These are phyloP conservation scores for Danionella dracula DNA, from an alignment of 2,797 vertebrate genomes.

Conservation along the genomic window DNA sequence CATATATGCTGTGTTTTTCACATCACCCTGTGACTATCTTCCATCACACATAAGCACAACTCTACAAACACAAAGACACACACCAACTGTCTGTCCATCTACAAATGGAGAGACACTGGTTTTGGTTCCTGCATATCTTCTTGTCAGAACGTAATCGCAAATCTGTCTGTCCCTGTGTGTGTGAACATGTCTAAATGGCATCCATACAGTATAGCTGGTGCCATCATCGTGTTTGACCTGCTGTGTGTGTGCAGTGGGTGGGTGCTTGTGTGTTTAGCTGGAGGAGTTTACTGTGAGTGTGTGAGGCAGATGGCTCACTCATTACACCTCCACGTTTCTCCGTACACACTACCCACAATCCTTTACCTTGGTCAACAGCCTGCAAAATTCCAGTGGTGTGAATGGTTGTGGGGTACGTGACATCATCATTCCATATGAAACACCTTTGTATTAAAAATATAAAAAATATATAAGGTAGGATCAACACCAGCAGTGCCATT, in stretches of 20 bases:
- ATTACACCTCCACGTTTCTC: conserved; percentile 28
- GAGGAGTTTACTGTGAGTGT: conserved; percentile 27
- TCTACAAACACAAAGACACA: background rate
- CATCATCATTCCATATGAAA: conserved; percentile 11
- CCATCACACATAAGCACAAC: background rate
- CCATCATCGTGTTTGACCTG: background rate
- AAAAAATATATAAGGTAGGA: too few relatives aligned
- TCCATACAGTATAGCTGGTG: conserved; percentile 1
- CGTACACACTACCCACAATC: conserved; percentile 39
- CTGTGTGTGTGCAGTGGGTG: conserved; percentile 17
- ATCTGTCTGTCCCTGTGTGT: conserved; percentile 3
- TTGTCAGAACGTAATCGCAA: conserved; percentile 1
- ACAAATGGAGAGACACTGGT: background rate
- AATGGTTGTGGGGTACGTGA: conserved; percentile 16
- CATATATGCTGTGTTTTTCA: conserved; percentile 18
- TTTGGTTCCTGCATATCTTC: background rate
- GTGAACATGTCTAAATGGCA: conserved; percentile 4
- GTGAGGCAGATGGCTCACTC: conserved; percentile 29
- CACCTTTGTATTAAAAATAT: too few relatives aligned
- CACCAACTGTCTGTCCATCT: conserved; percentile 3
- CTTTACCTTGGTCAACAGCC: conserved; percentile 38
- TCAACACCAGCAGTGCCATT: too few relatives aligned
- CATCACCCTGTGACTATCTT: conserved; percentile 22
- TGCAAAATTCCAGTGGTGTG: conserved; percentile 39
- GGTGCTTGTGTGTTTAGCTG: conserved; percentile 42